Percentiles rank a stretch among this genome's conserved stretches.
Conservation (phyloP, 2,113 vertebrate genomes). For the Atlantisia rogersi region DNA sequence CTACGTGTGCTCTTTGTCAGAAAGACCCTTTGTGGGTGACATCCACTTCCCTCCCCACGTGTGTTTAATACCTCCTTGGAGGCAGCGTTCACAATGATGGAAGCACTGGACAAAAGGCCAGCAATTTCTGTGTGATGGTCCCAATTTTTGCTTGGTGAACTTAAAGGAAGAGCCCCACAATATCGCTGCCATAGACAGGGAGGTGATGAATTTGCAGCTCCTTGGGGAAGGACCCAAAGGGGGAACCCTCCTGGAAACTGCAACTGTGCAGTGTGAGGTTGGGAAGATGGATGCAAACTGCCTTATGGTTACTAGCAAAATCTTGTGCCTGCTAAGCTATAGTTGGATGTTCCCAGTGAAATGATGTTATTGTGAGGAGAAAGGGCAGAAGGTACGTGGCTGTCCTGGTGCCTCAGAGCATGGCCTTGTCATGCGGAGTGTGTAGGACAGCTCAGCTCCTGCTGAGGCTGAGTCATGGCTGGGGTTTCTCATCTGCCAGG, state of each 20-base stretch:
- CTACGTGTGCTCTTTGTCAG: rapidly evolving
- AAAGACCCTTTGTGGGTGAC: not conserved
- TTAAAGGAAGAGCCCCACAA: not conserved
- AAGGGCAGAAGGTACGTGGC: not conserved
- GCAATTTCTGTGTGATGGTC: not conserved
- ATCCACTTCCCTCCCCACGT: not conserved
- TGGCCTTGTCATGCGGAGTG: too few species aligned
- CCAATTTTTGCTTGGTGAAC: not conserved
- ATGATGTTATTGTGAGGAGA: not conserved
- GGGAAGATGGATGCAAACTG: not conserved
- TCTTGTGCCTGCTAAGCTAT: not conserved
- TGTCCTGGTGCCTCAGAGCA: not conserved
- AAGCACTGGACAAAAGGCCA: not conserved
- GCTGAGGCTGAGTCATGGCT: not conserved
- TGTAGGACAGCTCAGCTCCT: not conserved
- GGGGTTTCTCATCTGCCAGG: not conserved
- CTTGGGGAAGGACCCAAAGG: not conserved
- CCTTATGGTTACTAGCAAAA: not conserved
- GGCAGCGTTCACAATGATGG: not conserved
- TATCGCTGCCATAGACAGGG: not conserved
- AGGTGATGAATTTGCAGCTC: not conserved
- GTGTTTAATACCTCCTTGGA: not conserved
- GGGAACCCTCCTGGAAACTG: not conserved
- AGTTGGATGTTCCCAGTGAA: not conserved
- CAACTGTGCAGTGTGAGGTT: not conserved